phyloP scores from a whole-genome alignment of 1,140 invertebrate genomes.

The Zaprionus nigranus region DNA sequence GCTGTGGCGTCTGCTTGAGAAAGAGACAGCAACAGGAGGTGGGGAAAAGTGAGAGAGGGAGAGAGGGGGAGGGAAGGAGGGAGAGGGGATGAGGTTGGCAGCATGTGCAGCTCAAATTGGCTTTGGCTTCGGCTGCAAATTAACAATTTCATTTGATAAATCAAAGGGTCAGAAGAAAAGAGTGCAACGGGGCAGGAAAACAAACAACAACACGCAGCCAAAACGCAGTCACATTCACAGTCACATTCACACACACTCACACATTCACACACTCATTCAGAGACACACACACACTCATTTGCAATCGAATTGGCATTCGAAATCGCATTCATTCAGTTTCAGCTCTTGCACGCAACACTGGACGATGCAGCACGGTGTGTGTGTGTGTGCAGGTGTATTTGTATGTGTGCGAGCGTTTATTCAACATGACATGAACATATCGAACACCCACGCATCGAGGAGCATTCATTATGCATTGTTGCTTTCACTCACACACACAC shows the following conservation, averaged over 20 bases:
- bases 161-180: slow-evolving; percentile 56
- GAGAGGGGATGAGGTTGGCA: slow-evolving; percentile 1
- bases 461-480: slow-evolving; percentile 75
- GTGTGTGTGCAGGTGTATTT: slow-evolving; percentile 20
- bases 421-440: slow-evolving; percentile 72
- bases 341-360: slow-evolving; percentile 12
- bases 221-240: slow-evolving; percentile 23
- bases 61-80: neutral
- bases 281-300: neutral
- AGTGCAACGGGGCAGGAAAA: neutral
- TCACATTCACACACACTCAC: slow-evolving; percentile 23
- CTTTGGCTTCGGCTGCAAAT: slow-evolving; percentile 62
- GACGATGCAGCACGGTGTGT: neutral
- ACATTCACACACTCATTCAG: slow-evolving; percentile 9
- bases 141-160: slow-evolving; percentile 81
- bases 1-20: slow-evolving; percentile 41
- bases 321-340: slow-evolving; percentile 35
- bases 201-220: slow-evolving; percentile 27
- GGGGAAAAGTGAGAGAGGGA: neutral
- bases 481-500: slow-evolving; percentile 35
- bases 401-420: slow-evolving; percentile 32
- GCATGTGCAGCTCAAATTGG: slow-evolving; percentile 65
- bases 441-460: slow-evolving; percentile 70
- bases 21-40: neutral
- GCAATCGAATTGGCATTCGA: neutral